Evolutionary conservation across 2,888 invertebrate genomes (phyloP), one percentile per base, ranked within the genome.

Genomic region (Eutolmus rufibarbis): DNA sequence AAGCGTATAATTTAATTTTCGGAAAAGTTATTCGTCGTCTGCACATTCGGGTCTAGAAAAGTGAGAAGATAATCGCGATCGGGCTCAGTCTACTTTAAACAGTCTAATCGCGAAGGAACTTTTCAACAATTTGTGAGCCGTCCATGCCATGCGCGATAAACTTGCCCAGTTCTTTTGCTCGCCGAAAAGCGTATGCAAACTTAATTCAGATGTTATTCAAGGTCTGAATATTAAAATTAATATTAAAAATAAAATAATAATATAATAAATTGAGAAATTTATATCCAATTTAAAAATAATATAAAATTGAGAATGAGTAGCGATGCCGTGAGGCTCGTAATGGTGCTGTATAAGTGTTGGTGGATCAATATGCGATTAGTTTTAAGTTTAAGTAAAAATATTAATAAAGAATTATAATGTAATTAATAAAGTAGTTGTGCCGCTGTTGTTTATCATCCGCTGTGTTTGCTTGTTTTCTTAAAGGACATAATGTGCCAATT

Each of bases 131-230:
- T 91, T 90, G 90, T 90, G 90, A 92, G 91, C 90, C 91, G 92
- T 92, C 92, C 92, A 93, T 93, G 92, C 92, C 92, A 93, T 93
- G 92, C 92, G 92, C 92, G 92, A 93, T 92, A 93, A 93, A 92
- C 91, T 92, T 90, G 91, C 91, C 90, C 92, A 92, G 91, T 90
- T 92, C 90, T 92, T 92, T 92, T 92, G 92, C 91, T 92, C 92
- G 91, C 92, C 92, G 91, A 92, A 92, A 91, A 91, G 90, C 91
- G 91, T 91, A 91, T 91, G 92, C 92, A 92, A 92, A 91, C 90
- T 90, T 91, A 92, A 91, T 91, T 90, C 92, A 91, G 90, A 91
- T 91, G 91, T 91, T 91, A 91, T 91, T 91, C 90, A 91, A 92
- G 92, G 92, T 92, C 91, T 90, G 91, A 91, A 87, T 86, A 85